Evolutionary conservation across 2,113 vertebrate species (phyloP), one percentile per base, ranked within the genome.

Genomic region (Amblyornis subalaris): DNA sequence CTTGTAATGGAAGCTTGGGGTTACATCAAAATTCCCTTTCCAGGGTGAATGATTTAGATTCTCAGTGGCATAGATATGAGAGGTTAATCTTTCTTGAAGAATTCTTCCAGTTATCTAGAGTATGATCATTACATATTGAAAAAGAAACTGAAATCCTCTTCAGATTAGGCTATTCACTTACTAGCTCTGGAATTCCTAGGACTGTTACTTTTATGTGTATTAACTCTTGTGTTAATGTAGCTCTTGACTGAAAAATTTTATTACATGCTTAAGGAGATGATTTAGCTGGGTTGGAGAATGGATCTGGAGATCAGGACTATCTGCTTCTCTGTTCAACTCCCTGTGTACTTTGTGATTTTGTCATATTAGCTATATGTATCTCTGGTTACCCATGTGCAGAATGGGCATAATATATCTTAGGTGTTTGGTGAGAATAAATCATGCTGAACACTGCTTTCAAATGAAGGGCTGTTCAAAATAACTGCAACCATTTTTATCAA

Each of bases 71-170:
- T 5, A 84, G 65, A 83, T 47, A 79, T 75, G 24, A 47, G 42
- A 91, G 45, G 65, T 38, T 83, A 93, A 95, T 94, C 70, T 96
- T 67, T 85, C 54, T 6, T 44, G 40, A 90, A 86, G 36, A 70
- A 72, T 67, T 47, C 25, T 88, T 70, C 14, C 21, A 71, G 12
- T 62, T 77, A 58, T 92, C 80, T 47, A 10, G 26, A 73, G 7
- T 50, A 50, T 45, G 18, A 54, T 94, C 42, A 26, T 23, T 8
- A 3, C 13, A 7, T 61, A 58, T 24, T 90, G 35, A 36, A 73
- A 93, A 82, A 76, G 55, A 26, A 58, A 50, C 17, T 44, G 35
- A 40, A 78, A 88, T 89, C 53, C n/a, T 83, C 47, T 91, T 77
- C 35, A 40, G 44, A 70, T 54, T 29, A 78, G 35, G 21, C 54